A percentile compares a stretch with the other conserved stretches of the same genome.
These are phyloP conservation scores for Lepidocyrtoides sp. DNA, from an alignment of 2,888 invertebrate species.

Conservation along the genomic window DNA sequence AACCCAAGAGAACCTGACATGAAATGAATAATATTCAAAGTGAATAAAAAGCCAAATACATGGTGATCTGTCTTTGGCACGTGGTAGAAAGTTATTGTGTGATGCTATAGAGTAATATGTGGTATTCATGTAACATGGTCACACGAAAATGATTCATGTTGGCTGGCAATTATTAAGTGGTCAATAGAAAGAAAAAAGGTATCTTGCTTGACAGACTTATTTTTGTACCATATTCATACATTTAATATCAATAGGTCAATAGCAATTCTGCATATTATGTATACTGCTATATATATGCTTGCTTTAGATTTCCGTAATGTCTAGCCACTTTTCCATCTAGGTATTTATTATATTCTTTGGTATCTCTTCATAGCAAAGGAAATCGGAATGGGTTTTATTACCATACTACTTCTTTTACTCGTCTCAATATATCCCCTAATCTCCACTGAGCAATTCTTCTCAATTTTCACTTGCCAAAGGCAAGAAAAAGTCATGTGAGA, in stretches of 20 bases:
- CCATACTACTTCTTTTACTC: neutral
- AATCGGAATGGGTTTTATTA: slow-evolving; percentile 42
- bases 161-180: slow-evolving; percentile 23
- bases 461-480: slow-evolving; percentile 66
- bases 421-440: slow-evolving; percentile 51
- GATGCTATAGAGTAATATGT: neutral
- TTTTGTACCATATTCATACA: no score
- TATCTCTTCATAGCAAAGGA: neutral
- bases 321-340: neutral
- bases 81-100: slow-evolving; percentile 9
- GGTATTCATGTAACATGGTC: neutral
- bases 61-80: neutral
- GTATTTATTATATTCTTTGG: neutral
- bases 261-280: neutral
- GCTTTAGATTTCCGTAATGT: no score
- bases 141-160: slow-evolving; percentile 13
- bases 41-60: neutral
- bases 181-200: slow-evolving; percentile 19
- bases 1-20: no score
- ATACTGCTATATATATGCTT: neutral
- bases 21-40: neutral
- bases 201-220: neutral
- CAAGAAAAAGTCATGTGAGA: slow-evolving; percentile 49
- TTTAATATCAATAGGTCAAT: neutral
- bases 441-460: slow-evolving; percentile 53